Evolutionary conservation across 1,140 invertebrate species (phyloP).

Genomic region (Scaptomyza pallida): DNA sequence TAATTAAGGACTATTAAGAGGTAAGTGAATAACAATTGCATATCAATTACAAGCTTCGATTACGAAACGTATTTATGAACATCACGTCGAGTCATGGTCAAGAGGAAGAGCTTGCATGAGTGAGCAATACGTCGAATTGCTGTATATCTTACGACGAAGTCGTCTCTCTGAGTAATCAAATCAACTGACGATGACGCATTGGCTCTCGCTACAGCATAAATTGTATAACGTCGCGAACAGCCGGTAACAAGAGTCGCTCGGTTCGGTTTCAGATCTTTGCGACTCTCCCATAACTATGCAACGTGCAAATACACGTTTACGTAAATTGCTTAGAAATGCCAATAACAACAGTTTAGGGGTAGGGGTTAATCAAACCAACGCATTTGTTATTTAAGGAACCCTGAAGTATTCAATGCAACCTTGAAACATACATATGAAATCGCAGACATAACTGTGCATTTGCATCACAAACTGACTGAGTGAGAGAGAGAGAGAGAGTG

Average conservation of each 20-base stretch:
- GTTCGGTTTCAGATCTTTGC: neutral
- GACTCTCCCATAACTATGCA: neutral
- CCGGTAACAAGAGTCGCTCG: too few relatives aligned
- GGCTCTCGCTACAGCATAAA: neutral
- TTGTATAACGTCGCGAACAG: too few relatives aligned
- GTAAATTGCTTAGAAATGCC: too few relatives aligned
- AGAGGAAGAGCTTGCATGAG: constrained; percentile 20
- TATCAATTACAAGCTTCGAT: constrained; percentile 3
- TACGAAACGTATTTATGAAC: constrained; percentile 6
- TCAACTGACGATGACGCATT: constrained; percentile 33
- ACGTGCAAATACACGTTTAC: neutral
- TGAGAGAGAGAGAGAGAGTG: too few relatives aligned
- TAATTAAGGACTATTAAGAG: constrained; percentile 80
- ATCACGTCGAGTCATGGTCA: constrained; percentile 19
- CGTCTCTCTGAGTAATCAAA: constrained; percentile 20
- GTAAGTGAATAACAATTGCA: constrained; percentile 42
- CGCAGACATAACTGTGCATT: too few relatives aligned
- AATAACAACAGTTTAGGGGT: too few relatives aligned
- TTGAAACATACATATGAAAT: too few relatives aligned
- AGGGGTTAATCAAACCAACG: too few relatives aligned
- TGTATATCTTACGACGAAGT: too few relatives aligned
- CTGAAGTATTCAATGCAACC: too few relatives aligned
- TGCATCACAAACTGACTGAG: too few relatives aligned
- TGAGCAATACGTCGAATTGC: neutral
- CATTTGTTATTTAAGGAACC: too few relatives aligned